phyloP scores from a whole-genome alignment of 2,888 invertebrate species.

The Teleogryllus oceanicus region DNA sequence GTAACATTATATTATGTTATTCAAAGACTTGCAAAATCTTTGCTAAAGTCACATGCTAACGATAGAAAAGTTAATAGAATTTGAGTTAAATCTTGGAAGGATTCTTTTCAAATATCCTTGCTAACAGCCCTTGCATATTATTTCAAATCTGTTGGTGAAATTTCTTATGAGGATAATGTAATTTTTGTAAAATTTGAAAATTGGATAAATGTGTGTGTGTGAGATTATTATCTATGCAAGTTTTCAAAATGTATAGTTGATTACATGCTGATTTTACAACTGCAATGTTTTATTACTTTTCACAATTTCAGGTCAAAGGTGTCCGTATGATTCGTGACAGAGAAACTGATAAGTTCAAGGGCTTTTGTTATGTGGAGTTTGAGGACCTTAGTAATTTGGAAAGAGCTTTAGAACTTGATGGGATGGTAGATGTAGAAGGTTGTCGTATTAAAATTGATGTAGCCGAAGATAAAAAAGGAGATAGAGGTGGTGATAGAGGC shows the following conservation, averaged over 20 bases:
- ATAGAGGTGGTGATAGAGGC: slow-evolving; percentile 66
- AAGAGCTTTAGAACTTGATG: slow-evolving; percentile 77
- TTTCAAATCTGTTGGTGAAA: no score
- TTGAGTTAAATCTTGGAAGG: no score
- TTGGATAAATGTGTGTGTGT: neutral
- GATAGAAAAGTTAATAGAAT: no score
- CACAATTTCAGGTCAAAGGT: slow-evolving; percentile 67
- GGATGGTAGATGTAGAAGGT: slow-evolving; percentile 71
- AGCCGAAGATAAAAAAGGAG: slow-evolving; percentile 74
- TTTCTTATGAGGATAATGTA: neutral
- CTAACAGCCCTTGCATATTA: no score
- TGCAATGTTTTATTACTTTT: neutral
- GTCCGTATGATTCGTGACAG: slow-evolving; percentile 90
- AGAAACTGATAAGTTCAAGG: slow-evolving; percentile 94
- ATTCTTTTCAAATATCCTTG: no score
- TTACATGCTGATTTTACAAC: no score
- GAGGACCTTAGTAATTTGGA: slow-evolving; percentile 74
- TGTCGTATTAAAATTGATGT: slow-evolving; percentile 74
- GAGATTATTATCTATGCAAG: no score
- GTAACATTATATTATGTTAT: no score
- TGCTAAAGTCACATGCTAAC: no score
- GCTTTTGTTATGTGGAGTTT: slow-evolving; percentile 96
- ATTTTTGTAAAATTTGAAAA: neutral
- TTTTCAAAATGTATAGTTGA: no score
- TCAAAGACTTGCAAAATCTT: no score